Evolutionary conservation across 2,113 vertebrate species (phyloP).

Genomic region (Xenopus laevis): DNA sequence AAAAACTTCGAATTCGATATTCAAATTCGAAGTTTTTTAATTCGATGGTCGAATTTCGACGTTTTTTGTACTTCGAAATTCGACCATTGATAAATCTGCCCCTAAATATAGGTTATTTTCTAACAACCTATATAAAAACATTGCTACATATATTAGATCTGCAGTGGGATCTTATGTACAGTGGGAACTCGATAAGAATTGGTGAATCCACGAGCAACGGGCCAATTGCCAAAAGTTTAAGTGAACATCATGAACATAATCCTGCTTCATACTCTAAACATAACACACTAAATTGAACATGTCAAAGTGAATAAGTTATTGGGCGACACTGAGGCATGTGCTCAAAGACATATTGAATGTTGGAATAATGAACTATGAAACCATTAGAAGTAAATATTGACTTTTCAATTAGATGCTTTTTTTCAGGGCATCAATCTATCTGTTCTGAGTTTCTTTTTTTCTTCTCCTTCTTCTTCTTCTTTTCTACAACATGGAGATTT

Average conservation of each 20-base stretch:
- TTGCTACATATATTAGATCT: too few species aligned
- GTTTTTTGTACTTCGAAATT: too few species aligned
- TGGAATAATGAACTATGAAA: constrained; percentile 43
- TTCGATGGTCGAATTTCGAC: too few species aligned
- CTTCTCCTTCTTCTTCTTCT: too few species aligned
- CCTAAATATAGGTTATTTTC: too few species aligned
- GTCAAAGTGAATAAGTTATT: constrained; percentile 8
- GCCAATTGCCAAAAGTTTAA: not conserved
- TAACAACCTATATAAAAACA: too few species aligned
- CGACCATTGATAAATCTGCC: too few species aligned
- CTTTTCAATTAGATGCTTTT: constrained; percentile 32
- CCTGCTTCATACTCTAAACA: not conserved
- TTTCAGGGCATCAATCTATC: constrained; percentile 33
- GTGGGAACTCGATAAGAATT: too few species aligned
- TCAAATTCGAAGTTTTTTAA: too few species aligned
- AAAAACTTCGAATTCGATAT: too few species aligned
- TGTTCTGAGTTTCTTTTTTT: constrained; percentile 4
- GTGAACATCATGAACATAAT: not conserved
- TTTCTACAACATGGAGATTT: not conserved
- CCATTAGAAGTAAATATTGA: constrained; percentile 43
- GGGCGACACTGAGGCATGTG: constrained; percentile 25
- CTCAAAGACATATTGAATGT: constrained; percentile 37
- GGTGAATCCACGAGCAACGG: too few species aligned
- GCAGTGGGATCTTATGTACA: too few species aligned
- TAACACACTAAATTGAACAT: constrained; percentile 14